Conservation (phyloP, 1,140 invertebrate genomes). For the Neelides sp. region DNA sequence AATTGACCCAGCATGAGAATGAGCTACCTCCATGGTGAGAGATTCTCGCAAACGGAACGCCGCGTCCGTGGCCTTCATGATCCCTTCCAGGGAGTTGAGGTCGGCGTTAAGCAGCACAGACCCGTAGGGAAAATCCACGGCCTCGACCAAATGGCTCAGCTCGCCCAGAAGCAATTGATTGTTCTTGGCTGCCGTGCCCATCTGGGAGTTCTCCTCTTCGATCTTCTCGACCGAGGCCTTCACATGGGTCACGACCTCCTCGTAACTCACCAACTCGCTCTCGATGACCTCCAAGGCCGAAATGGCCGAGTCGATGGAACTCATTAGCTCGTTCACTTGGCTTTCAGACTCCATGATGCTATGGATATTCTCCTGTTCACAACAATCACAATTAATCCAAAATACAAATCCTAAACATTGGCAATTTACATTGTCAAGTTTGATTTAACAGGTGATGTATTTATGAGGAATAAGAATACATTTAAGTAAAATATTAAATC, state of each 20-base stretch:
- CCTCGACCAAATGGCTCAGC: conserved; percentile 66
- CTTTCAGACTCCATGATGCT: conserved; percentile 69
- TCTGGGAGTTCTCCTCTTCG: conserved; percentile 79
- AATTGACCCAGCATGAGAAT: too few species aligned
- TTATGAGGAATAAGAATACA: too few species aligned
- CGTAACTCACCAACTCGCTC: conserved; percentile 55
- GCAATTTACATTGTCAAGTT: too few species aligned
- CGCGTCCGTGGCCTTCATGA: conserved; percentile 62
- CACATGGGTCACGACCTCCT: conserved; percentile 65
- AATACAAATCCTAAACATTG: conserved; percentile 1
- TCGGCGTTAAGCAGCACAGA: conserved; percentile 65
- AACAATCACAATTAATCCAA: conserved; percentile 13
- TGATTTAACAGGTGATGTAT: too few species aligned
- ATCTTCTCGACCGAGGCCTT: conserved; percentile 76
- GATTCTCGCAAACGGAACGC: conserved; percentile 23
- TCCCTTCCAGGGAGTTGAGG: conserved; percentile 55
- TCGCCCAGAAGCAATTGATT: conserved; percentile 63
- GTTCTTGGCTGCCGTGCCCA: conserved; percentile 74
- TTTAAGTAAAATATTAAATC: too few species aligned
- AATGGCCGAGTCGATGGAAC: conserved; percentile 65
- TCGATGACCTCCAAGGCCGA: conserved; percentile 63
- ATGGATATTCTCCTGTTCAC: conserved; percentile 61
- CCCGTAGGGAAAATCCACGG: conserved; percentile 56
- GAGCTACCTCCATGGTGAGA: conserved; percentile 19
- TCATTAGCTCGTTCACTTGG: conserved; percentile 71